Evolutionary conservation across 2,797 vertebrate genomes (phyloP), one percentile per base, ranked within the genome.

Genomic region (Leptodactylus fallax): DNA sequence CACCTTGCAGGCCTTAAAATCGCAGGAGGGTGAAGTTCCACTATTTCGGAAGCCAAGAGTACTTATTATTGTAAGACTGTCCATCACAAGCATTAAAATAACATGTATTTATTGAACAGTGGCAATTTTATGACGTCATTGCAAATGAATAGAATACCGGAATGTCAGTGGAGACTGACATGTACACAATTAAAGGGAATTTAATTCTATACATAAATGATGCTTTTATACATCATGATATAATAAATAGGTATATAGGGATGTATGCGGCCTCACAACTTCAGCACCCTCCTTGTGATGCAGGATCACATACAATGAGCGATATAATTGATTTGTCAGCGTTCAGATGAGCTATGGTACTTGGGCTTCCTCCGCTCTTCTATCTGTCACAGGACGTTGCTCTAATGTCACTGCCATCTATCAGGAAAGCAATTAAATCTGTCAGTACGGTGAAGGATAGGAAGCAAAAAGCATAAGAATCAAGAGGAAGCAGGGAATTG

Each of bases 271-370:
- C 17, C 21, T 16, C 69, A 74, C 67, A 16, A 11, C 53, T n/a
- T 19, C 45, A 25, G 25, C 53, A 17, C 25, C 51, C 5, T 84
- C 49, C 53, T 49, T 19, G 67, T 60, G 36, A 84, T 84, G 16
- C 45, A 47, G 36, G 27, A n/a, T 84, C 69, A 17, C 82, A 55
- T 58, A 49, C 69, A 8, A 71, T 60, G 49, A 56, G 17, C 82
- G 27, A 49, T 56, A n/a, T 60, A 36, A 84, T 84, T 84, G 82
- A 74, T 74, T 84, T 84, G 36, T 84, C 53, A 74, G 17, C 14
- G 55, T 53, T 58, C 81, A 72, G 81, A 51, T 3, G 81, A 55
- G 81, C 82, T n/a, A 56, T 9, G 51, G 19, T 84, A 60, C 49
- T 21, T 53, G 7, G 27, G 69, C 51, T 8, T 56, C 27, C 19